Conservation (phyloP, 2,113 vertebrate genomes). For the Colinus virginianus region DNA sequence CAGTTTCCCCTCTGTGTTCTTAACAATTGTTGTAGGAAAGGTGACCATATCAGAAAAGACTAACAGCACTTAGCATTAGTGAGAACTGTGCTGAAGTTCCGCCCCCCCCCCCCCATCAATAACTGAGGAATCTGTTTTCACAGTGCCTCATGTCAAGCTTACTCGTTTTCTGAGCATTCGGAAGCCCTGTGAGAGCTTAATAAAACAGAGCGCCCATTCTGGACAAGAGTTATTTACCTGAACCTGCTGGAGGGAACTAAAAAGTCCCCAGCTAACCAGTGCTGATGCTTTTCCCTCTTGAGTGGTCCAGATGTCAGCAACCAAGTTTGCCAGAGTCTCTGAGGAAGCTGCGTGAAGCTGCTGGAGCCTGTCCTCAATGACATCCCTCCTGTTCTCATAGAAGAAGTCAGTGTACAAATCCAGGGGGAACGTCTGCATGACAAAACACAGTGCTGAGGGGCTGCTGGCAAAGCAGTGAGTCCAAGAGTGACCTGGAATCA, state of each 20-base stretch:
- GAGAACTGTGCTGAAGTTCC: background rate
- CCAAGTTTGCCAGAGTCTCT: constrained; percentile 77
- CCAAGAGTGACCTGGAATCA: fast-evolving
- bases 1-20: background rate
- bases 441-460: background rate
- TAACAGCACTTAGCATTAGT: background rate
- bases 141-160: background rate
- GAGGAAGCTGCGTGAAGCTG: constrained; percentile 77
- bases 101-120: background rate
- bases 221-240: constrained; percentile 80
- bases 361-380: constrained; percentile 82
- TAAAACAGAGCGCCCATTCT: background rate
- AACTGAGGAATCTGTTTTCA: background rate
- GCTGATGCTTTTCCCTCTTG: constrained; percentile 87
- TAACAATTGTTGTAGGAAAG: background rate
- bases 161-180: background rate
- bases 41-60: fast-evolving
- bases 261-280: constrained; percentile 90
- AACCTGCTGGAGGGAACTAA: constrained; percentile 89
- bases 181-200: fast-evolving
- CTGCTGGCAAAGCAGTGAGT: background rate
- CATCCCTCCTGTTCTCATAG: constrained; percentile 84
- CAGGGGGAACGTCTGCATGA: constrained; percentile 84
- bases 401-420: constrained; percentile 94
- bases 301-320: constrained; percentile 84